Evolutionary conservation across 64 coral and sea anemone genomes (phyloP).

Genomic region (Montipora sp.): DNA sequence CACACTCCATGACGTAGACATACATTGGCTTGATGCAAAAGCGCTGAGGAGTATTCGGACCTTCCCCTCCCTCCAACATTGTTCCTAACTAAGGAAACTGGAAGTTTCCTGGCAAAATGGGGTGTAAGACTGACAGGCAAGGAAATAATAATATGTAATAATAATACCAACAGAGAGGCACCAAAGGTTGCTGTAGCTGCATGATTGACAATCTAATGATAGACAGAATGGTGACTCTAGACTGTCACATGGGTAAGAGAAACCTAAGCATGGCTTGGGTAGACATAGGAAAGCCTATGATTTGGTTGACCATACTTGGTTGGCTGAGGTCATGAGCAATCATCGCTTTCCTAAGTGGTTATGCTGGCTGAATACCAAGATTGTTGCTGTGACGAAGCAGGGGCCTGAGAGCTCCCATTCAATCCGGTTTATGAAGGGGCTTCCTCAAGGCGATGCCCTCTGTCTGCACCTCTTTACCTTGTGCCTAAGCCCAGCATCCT

Average conservation of each 20-base stretch:
- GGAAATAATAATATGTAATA: too few species aligned
- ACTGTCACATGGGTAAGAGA: neutral
- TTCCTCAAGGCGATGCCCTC: slow-evolving; percentile 37
- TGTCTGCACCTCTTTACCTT: slow-evolving; percentile 42
- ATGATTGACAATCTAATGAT: slow-evolving; percentile 57
- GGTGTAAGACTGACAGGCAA: too few species aligned
- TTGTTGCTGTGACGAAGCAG: slow-evolving; percentile 55
- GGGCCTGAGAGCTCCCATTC: slow-evolving; percentile 42
- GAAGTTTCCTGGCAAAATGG: too few species aligned
- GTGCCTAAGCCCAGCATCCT: slow-evolving; percentile 1
- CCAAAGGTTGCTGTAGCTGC: slow-evolving; percentile 42
- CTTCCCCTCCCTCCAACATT: too few species aligned
- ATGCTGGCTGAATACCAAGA: slow-evolving; percentile 45
- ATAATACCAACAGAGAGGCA: neutral
- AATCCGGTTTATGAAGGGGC: slow-evolving; percentile 33
- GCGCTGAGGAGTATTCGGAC: too few species aligned
- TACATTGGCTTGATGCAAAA: too few species aligned
- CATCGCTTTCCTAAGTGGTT: slow-evolving; percentile 45
- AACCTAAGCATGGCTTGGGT: slow-evolving; percentile 61
- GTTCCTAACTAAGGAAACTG: too few species aligned
- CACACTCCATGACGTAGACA: too few species aligned
- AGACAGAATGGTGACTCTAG: slow-evolving; percentile 48
- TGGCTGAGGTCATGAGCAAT: neutral
- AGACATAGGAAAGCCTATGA: neutral
- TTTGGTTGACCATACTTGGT: neutral